Evolutionary conservation across 1,140 invertebrate species (phyloP).

Genomic region (Scylla paramamosain): DNA sequence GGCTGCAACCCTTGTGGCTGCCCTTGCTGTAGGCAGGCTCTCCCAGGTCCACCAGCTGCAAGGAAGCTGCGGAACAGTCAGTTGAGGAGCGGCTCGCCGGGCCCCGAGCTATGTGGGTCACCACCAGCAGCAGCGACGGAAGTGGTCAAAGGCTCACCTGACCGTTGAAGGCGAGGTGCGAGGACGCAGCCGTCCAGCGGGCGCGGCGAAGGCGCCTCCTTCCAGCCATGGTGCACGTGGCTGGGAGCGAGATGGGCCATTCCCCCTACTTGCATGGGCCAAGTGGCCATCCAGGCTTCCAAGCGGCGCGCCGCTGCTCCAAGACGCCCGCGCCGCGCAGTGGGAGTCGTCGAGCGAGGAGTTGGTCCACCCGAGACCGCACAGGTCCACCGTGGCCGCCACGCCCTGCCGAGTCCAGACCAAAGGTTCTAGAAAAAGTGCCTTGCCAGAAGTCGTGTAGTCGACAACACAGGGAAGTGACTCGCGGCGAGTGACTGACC

Average conservation of each 20-base stretch:
- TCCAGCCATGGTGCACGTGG: constrained; percentile 47
- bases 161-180: constrained; percentile 54
- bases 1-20: constrained; percentile 14
- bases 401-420: background rate
- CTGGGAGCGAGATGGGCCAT: constrained; percentile 46
- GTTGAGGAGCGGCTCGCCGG: background rate
- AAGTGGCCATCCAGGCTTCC: background rate
- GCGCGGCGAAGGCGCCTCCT: constrained; percentile 32
- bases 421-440: background rate
- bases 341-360: background rate
- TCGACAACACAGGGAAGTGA: background rate
- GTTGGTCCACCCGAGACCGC: constrained; percentile 34
- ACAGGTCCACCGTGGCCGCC: constrained; percentile 50
- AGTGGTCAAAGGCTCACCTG: constrained; percentile 43
- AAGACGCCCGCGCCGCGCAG: constrained; percentile 1
- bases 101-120: background rate
- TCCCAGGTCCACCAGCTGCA: constrained; percentile 61
- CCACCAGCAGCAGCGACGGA: background rate
- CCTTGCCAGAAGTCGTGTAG: background rate
- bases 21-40: constrained; percentile 54
- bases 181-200: constrained; percentile 53
- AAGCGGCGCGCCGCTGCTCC: background rate
- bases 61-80: background rate
- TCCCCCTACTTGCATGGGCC: constrained; percentile 53
- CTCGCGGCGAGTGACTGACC: background rate